Percentiles rank a stretch among this genome's conserved stretches.
Evolutionary conservation across 2,888 invertebrate genomes (phyloP).

Genomic region (Acanthosoma haemorrhoidale): DNA sequence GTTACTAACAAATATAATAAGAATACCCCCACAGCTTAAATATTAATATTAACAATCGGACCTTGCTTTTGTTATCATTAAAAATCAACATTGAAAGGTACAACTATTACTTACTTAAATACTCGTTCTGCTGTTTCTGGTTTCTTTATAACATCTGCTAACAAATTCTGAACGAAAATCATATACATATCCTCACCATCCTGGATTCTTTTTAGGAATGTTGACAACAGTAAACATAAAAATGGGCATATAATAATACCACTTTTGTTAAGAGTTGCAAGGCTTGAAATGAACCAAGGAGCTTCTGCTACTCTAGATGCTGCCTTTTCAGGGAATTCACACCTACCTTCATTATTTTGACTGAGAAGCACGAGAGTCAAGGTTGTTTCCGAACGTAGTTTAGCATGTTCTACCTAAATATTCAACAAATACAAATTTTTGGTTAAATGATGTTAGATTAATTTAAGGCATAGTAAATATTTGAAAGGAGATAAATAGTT

Average conservation of each 20-base stretch:
- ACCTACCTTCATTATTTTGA: constrained; percentile 43
- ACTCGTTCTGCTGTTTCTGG: constrained; percentile 47
- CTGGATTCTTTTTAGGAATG: constrained; percentile 43
- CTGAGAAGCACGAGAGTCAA: constrained; percentile 65
- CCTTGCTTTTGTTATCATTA: too few species aligned
- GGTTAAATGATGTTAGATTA: too few species aligned
- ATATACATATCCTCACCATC: constrained; percentile 48
- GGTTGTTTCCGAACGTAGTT: constrained; percentile 59
- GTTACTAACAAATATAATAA: too few species aligned
- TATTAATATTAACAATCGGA: too few species aligned
- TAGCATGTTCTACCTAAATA: constrained; percentile 47
- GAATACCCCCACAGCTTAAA: too few species aligned
- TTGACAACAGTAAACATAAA: constrained; percentile 27
- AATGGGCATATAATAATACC: constrained; percentile 36
- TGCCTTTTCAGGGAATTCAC: constrained; percentile 30
- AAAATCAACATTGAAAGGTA: too few species aligned
- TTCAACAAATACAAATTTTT: neutral
- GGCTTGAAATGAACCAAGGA: constrained; percentile 36
- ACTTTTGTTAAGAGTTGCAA: constrained; percentile 27
- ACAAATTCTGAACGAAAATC: constrained; percentile 54
- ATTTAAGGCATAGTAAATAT: too few species aligned
- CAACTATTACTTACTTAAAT: constrained; percentile 45
- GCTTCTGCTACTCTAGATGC: constrained; percentile 24
- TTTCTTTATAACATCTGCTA: constrained; percentile 57
- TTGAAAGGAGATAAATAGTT: too few species aligned